Evolutionary conservation across 2,888 invertebrate species (phyloP).

Genomic region (Oscheius sp.): DNA sequence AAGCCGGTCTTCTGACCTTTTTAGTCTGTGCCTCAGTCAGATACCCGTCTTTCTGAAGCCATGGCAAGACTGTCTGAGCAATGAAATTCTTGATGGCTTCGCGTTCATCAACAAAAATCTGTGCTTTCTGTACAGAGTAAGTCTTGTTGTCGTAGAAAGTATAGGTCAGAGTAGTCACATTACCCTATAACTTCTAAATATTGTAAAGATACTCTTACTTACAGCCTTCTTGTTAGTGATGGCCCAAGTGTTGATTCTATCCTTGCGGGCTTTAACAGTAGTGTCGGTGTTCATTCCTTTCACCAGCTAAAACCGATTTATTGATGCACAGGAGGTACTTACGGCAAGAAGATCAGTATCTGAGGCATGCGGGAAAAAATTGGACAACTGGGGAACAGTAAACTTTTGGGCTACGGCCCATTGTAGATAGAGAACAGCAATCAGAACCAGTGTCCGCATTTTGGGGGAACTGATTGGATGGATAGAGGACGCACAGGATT

Average conservation of each 20-base stretch:
- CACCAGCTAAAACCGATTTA: conserved; percentile 1
- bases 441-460: neutral
- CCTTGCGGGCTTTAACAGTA: neutral
- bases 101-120: neutral
- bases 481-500: too few species aligned
- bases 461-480: too few species aligned
- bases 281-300: neutral
- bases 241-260: neutral
- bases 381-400: neutral
- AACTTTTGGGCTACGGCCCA: neutral
- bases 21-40: neutral
- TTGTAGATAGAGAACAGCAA: conserved; percentile 1
- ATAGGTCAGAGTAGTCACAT: neutral
- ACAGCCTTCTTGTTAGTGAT: conserved; percentile 3
- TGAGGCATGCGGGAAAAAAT: conserved; percentile 8
- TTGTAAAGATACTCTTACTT: neutral
- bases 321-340: neutral
- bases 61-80: neutral
- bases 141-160: conserved; percentile 17
- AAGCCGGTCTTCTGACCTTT: neutral
- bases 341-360: conserved; percentile 5
- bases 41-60: neutral
- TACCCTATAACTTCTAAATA: neutral
- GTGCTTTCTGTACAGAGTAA: neutral
- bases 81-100: conserved; percentile 5